phyloP scores from a whole-genome alignment of 92 coral and sea anemone species.

The Umimayanthus chanpuru region DNA sequence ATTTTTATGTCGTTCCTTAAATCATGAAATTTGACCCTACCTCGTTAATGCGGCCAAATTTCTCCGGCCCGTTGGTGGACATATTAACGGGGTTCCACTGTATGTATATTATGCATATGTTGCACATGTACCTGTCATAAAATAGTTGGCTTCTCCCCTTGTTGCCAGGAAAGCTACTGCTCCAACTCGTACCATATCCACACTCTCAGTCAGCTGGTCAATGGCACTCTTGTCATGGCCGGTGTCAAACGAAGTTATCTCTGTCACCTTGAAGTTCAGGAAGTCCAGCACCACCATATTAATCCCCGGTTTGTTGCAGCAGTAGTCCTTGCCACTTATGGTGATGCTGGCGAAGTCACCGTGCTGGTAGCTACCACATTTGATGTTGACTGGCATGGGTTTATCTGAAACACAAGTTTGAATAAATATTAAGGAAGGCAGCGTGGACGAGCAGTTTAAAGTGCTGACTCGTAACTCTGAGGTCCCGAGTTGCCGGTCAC shows the following conservation, averaged over 20 bases:
- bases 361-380: conserved; percentile 56
- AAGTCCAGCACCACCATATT: conserved; percentile 89
- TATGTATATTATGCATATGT: too few relatives aligned
- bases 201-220: conserved; percentile 64
- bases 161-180: conserved; percentile 79
- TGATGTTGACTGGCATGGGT: conserved; percentile 62
- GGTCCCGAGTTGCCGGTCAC: too few relatives aligned
- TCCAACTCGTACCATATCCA: conserved; percentile 71
- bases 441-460: too few relatives aligned
- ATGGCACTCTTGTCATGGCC: conserved; percentile 79
- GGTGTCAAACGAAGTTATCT: conserved; percentile 79
- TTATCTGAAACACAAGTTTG: conserved; percentile 43
- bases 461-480: too few relatives aligned
- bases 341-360: conserved; percentile 68
- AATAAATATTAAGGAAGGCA: too few relatives aligned
- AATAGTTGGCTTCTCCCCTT: conserved; percentile 85
- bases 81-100: too few relatives aligned
- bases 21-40: too few relatives aligned
- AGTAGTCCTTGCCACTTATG: conserved; percentile 77
- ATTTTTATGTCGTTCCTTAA: too few relatives aligned
- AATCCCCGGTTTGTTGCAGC: conserved; percentile 78
- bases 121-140: conserved; percentile 67
- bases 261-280: conserved; percentile 75
- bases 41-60: too few relatives aligned
- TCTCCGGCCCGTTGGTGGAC: too few relatives aligned